A percentile compares a stretch with the other conserved stretches of the same genome.
These are phyloP conservation scores for Mustelus asterias DNA, from an alignment of 2,113 vertebrate species.

Conservation along the genomic window DNA sequence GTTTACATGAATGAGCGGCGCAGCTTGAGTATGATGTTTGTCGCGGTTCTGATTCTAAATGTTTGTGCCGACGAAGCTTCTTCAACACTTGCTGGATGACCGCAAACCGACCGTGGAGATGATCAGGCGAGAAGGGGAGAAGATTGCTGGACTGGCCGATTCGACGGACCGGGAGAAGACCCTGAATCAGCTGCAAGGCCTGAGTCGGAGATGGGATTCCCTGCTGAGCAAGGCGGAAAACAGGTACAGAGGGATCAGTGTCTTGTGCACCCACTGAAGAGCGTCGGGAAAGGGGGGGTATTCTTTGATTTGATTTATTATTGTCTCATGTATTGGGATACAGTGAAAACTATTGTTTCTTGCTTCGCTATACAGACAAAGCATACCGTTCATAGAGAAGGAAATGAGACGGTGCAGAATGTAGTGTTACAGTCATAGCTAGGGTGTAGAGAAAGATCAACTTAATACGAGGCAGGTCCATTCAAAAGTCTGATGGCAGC, in stretches of 20 bases:
- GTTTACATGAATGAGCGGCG: background rate
- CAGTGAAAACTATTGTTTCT: too few relatives aligned
- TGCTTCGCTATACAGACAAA: too few relatives aligned
- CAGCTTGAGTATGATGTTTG: background rate
- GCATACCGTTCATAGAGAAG: too few relatives aligned
- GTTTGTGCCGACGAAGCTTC: slow-evolving; percentile 64
- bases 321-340: too few relatives aligned
- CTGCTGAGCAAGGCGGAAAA: slow-evolving; percentile 85
- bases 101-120: slow-evolving; percentile 83
- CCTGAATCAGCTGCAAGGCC: slow-evolving; percentile 73
- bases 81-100: slow-evolving; percentile 88
- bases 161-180: slow-evolving; percentile 82
- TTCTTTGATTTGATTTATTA: too few relatives aligned
- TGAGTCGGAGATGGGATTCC: slow-evolving; percentile 82
- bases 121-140: slow-evolving; percentile 87
- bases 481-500: too few relatives aligned
- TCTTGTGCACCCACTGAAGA: background rate
- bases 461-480: too few relatives aligned
- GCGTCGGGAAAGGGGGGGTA: too few relatives aligned
- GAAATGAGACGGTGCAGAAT: too few relatives aligned
- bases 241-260: slow-evolving; percentile 60
- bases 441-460: too few relatives aligned
- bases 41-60: background rate
- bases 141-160: slow-evolving; percentile 81
- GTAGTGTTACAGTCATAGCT: too few relatives aligned